These are phyloP conservation scores for Epistrophe grossulariae DNA, from an alignment of 2,888 invertebrate species.

Conservation along the genomic window DNA sequence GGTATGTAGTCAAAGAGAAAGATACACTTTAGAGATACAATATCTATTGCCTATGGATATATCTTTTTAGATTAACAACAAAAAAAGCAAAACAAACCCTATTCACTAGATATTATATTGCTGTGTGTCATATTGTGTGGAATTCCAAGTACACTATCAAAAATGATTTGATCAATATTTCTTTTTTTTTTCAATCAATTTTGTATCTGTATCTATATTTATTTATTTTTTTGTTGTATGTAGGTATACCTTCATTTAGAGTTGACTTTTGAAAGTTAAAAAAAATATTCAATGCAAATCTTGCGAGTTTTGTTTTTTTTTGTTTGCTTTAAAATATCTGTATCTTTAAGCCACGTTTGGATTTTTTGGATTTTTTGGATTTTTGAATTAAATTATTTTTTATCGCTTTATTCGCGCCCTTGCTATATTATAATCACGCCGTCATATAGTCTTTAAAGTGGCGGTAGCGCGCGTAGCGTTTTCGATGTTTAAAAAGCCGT, in stretches of 20 bases:
- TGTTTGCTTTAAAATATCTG: constrained; percentile 27
- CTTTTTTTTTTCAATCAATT: constrained; percentile 1
- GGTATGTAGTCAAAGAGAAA: constrained; percentile 30
- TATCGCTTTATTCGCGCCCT: constrained; percentile 41
- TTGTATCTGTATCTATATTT: background rate
- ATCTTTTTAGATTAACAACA: constrained; percentile 51
- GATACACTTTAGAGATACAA: constrained; percentile 65
- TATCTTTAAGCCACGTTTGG: constrained; percentile 59
- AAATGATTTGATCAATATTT: constrained; percentile 60
- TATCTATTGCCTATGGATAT: constrained; percentile 45
- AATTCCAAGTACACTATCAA: constrained; percentile 66
- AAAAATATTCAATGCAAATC: constrained; percentile 38
- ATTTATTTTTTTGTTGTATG: background rate
- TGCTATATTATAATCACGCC: constrained; percentile 52
- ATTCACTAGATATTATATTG: constrained; percentile 13
- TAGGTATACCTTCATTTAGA: constrained; percentile 6
- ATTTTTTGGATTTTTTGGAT: too few relatives aligned
- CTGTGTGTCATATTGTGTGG: constrained; percentile 38
- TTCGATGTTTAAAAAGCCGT: constrained; percentile 51
- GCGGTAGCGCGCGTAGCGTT: constrained; percentile 38
- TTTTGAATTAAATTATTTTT: constrained; percentile 20
- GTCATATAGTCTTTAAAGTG: background rate
- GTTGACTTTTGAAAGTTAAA: constrained; percentile 15
- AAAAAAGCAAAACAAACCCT: constrained; percentile 53
- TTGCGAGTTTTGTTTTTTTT: constrained; percentile 23